Conservation (phyloP, 2,888 invertebrate genomes). For the Adelognathus sp. region DNA sequence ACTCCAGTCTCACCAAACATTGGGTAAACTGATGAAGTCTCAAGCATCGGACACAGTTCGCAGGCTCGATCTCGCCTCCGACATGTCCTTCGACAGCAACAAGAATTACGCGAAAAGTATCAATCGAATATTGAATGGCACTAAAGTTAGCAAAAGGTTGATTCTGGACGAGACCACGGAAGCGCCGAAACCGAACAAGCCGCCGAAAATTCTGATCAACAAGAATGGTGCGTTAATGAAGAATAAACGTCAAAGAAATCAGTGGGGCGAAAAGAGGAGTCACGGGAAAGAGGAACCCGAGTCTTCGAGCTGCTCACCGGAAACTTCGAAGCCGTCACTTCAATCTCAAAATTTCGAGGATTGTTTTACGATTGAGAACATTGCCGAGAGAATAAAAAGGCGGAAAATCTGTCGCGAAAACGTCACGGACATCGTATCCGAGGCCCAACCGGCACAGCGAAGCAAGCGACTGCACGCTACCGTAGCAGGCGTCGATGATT, state of each 20-base stretch:
- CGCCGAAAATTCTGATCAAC: conserved; percentile 9
- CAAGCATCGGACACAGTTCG: conserved; percentile 64
- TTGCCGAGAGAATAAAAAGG: conserved; percentile 77
- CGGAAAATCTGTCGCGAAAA: conserved; percentile 69
- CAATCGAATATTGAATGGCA: conserved; percentile 73
- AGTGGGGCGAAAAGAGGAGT: conserved; percentile 45
- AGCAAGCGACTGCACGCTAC: background rate
- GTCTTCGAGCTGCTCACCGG: conserved; percentile 44
- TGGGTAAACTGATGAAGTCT: conserved; percentile 58
- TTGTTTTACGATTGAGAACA: conserved; percentile 71
- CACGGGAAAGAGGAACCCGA: conserved; percentile 51
- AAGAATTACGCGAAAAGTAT: conserved; percentile 75
- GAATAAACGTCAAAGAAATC: conserved; percentile 45
- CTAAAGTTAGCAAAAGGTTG: conserved; percentile 72
- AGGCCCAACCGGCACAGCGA: background rate
- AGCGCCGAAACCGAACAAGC: conserved; percentile 13
- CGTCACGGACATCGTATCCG: background rate
- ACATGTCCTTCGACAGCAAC: conserved; percentile 72
- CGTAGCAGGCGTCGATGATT: conserved; percentile 43
- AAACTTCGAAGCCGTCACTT: conserved; percentile 24
- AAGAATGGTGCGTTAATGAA: conserved; percentile 37
- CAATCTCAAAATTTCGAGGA: conserved; percentile 30
- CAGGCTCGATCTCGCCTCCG: conserved; percentile 66
- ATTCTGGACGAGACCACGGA: conserved; percentile 60
- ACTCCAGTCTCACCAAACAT: conserved; percentile 23